A percentile compares a stretch with the other conserved stretches of the same genome.
These are phyloP conservation scores for Ascidia mentula DNA, from an alignment of 23 tunicate genomes.

Conservation along the genomic window DNA sequence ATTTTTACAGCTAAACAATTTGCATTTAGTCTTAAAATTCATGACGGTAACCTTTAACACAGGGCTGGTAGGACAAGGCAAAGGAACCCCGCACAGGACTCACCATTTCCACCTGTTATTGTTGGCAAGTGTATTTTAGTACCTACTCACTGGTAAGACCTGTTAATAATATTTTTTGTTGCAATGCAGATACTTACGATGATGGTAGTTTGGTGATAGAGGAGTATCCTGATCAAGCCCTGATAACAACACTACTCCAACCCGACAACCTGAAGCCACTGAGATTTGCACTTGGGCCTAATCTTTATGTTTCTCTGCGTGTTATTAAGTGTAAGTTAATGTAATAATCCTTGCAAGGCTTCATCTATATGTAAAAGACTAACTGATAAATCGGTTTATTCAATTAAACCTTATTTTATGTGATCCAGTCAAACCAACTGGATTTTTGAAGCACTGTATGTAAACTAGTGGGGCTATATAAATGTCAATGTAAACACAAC, in stretches of 20 bases:
- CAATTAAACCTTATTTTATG: too few species aligned
- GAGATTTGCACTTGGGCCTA: slow-evolving; percentile 61
- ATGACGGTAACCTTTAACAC: too few species aligned
- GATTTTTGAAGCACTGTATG: too few species aligned
- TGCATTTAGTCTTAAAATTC: too few species aligned
- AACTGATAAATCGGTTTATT: too few species aligned
- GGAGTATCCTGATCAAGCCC: slow-evolving; percentile 47
- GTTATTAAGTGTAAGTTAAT: slow-evolving; percentile 63
- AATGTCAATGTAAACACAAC: too few species aligned
- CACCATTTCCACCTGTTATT: slow-evolving; percentile 38
- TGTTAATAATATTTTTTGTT: background rate
- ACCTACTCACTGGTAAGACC: background rate
- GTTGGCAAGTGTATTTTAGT: slow-evolving; percentile 22
- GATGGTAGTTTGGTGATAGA: slow-evolving; percentile 52
- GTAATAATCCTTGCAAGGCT: too few species aligned
- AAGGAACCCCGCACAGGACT: slow-evolving; percentile 6
- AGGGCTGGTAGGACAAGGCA: slow-evolving; percentile 10
- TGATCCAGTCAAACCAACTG: too few species aligned
- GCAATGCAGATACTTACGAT: slow-evolving; percentile 35
- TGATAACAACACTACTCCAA: slow-evolving; percentile 31
- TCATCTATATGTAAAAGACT: too few species aligned
- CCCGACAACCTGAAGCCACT: slow-evolving; percentile 17
- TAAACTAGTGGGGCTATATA: too few species aligned
- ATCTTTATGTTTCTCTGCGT: slow-evolving; percentile 45
- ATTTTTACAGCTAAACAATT: too few species aligned